phyloP scores from a whole-genome alignment of 64 coral and sea anemone species.

The Catalaphyllia jardinei region DNA sequence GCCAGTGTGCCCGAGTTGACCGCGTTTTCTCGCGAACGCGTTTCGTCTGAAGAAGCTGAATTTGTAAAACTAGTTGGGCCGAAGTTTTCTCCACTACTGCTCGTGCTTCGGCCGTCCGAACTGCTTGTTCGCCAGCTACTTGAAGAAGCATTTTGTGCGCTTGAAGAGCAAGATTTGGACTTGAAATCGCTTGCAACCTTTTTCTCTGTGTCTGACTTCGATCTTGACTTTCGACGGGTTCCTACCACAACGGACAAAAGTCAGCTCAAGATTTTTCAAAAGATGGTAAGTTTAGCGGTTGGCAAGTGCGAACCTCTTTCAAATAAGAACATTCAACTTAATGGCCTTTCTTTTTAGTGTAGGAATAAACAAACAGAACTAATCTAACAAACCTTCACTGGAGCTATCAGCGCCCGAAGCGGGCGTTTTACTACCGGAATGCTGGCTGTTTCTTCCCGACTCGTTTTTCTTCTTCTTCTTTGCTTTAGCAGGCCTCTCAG shows the following conservation, averaged over 20 bases:
- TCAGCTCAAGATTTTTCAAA: not conserved
- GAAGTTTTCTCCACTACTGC: slow-evolving; percentile 24
- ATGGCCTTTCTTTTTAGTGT: not conserved
- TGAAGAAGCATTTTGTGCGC: slow-evolving; percentile 22
- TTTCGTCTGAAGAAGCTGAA: slow-evolving; percentile 3
- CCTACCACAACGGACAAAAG: slow-evolving; percentile 3
- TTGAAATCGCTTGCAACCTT: not conserved
- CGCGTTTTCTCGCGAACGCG: not conserved
- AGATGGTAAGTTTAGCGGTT: not conserved
- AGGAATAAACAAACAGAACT: slow-evolving; percentile 10
- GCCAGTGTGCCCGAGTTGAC: not conserved
- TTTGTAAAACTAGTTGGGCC: not conserved
- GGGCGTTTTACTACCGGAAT: not conserved
- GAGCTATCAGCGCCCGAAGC: slow-evolving; percentile 25
- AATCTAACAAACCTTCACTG: slow-evolving; percentile 29
- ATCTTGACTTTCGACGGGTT: slow-evolving; percentile 1
- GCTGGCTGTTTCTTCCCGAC: not conserved
- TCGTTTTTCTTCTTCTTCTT: slow-evolving; percentile 43
- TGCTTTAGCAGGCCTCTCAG: slow-evolving; percentile 8
- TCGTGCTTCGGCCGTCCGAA: slow-evolving; percentile 32
- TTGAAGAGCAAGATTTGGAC: slow-evolving; percentile 27
- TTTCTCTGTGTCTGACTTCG: slow-evolving; percentile 9
- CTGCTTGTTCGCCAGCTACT: slow-evolving; percentile 32
- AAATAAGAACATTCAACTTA: slow-evolving; percentile 16
- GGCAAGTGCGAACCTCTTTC: not conserved